phyloP scores from a whole-genome alignment of 64 coral and sea anemone species.

The Astreopora myriophthalma region DNA sequence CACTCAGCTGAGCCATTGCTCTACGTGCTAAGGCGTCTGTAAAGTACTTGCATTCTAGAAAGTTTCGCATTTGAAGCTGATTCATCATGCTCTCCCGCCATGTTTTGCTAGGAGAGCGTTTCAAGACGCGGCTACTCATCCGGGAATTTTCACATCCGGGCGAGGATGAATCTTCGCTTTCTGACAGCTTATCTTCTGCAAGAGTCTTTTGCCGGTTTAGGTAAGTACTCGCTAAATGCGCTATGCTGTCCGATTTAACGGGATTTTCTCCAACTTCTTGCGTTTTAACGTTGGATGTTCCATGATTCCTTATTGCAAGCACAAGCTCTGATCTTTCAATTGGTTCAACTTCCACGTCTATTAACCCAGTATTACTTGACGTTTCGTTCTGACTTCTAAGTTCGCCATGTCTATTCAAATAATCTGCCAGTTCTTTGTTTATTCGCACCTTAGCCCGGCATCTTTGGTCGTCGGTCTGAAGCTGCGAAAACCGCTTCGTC shows the following conservation, averaged over 20 bases:
- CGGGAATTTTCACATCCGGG: slow-evolving; percentile 21
- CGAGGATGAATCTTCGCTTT: slow-evolving; percentile 45
- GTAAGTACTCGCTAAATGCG: slow-evolving; percentile 62
- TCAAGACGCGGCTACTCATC: neutral
- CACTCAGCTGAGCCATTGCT: slow-evolving; percentile 65
- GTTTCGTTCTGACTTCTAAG: slow-evolving; percentile 12
- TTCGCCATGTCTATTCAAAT: slow-evolving; percentile 76
- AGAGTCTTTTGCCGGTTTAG: slow-evolving; percentile 35
- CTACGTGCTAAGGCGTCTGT: slow-evolving; percentile 70
- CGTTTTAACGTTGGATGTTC: neutral
- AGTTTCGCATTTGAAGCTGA: slow-evolving; percentile 88
- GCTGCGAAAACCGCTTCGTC: slow-evolving; percentile 68
- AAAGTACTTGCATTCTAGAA: slow-evolving; percentile 93
- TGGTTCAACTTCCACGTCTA: slow-evolving; percentile 17
- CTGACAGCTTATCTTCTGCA: neutral
- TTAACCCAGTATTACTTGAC: neutral
- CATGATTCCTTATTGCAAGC: slow-evolving; percentile 73
- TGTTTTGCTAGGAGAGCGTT: neutral
- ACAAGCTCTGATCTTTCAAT: slow-evolving; percentile 62
- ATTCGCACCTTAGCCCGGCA: slow-evolving; percentile 69
- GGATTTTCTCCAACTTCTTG: neutral
- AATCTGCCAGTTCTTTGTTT: slow-evolving; percentile 76
- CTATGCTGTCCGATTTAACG: slow-evolving; percentile 58
- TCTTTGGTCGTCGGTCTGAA: slow-evolving; percentile 46
- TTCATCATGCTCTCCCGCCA: slow-evolving; percentile 76